Percentiles rank a stretch among this genome's conserved stretches.
phyloP scores from a whole-genome alignment of 2,888 invertebrate species.

The Phytoseiulus persimilis region DNA sequence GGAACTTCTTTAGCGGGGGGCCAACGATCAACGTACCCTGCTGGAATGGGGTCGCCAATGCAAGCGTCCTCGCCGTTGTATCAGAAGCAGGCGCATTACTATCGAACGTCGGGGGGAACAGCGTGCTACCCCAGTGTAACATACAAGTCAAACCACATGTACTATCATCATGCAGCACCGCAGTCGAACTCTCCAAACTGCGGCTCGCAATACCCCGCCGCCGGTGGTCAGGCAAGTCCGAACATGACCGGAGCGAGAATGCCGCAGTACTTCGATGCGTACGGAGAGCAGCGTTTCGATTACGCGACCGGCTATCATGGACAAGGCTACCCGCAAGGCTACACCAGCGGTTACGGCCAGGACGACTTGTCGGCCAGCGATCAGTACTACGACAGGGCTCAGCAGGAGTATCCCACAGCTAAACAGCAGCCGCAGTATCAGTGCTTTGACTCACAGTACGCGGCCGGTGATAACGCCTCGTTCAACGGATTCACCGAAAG shows the following conservation, averaged over 20 bases:
- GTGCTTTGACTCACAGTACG: conserved; percentile 18
- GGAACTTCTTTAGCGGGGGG: neutral
- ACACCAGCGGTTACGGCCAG: conserved; percentile 13
- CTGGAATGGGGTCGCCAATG: conserved; percentile 31
- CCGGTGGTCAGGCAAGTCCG: conserved; percentile 22
- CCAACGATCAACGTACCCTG: conserved; percentile 8
- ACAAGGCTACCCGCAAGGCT: conserved; percentile 17
- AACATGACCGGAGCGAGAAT: conserved; percentile 27
- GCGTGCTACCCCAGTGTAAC: conserved; percentile 34
- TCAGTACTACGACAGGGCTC: conserved; percentile 26
- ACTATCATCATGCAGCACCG: conserved; percentile 17
- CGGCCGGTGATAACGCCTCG: neutral
- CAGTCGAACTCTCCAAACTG: conserved; percentile 34
- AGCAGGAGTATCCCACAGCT: neutral
- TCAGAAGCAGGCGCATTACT: conserved; percentile 23
- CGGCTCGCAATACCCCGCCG: conserved; percentile 21
- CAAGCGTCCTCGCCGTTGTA: conserved; percentile 25
- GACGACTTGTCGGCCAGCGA: conserved; percentile 20
- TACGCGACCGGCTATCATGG: neutral
- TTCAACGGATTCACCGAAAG: conserved; percentile 30
- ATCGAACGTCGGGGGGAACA: conserved; percentile 25
- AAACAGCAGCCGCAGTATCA: conserved; percentile 15
- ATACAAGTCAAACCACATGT: conserved; percentile 30
- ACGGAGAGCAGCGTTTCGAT: conserved; percentile 32
- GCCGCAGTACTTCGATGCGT: conserved; percentile 31